Conservation (phyloP, 2,888 invertebrate species). For the Leistus spinibarbis region DNA sequence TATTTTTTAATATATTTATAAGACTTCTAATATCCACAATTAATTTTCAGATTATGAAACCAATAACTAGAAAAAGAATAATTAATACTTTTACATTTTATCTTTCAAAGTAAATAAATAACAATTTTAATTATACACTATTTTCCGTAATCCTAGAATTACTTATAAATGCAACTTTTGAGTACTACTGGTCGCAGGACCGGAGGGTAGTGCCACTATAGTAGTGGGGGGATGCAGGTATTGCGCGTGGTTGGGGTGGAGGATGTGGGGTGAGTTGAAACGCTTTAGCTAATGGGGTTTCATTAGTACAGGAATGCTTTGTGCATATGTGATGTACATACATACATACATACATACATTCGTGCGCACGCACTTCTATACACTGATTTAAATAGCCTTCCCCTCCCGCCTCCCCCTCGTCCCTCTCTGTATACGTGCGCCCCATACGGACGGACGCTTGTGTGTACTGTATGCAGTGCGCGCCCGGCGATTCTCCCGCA, state of each 20-base stretch:
- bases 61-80: too few relatives aligned
- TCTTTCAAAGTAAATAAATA: not conserved
- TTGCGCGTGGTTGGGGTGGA: constrained; percentile 43
- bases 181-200: constrained; percentile 19
- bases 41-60: too few relatives aligned
- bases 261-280: constrained; percentile 48
- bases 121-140: not conserved
- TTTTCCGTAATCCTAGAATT: too few relatives aligned
- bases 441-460: not conserved
- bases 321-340: constrained; percentile 58
- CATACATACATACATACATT: constrained; percentile 25
- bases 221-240: constrained; percentile 3
- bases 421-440: not conserved
- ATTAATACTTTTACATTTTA: too few relatives aligned
- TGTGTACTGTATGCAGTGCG: not conserved
- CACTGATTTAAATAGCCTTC: not conserved
- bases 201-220: constrained; percentile 40
- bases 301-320: constrained; percentile 58
- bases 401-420: not conserved
- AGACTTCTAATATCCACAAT: too few relatives aligned
- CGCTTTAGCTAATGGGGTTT: constrained; percentile 58
- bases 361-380: not conserved
- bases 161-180: constrained; percentile 20
- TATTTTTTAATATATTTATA: too few relatives aligned
- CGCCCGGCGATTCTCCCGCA: not conserved